Conservation (phyloP, 2,113 vertebrate genomes). For the Glaucidium brasilianum region DNA sequence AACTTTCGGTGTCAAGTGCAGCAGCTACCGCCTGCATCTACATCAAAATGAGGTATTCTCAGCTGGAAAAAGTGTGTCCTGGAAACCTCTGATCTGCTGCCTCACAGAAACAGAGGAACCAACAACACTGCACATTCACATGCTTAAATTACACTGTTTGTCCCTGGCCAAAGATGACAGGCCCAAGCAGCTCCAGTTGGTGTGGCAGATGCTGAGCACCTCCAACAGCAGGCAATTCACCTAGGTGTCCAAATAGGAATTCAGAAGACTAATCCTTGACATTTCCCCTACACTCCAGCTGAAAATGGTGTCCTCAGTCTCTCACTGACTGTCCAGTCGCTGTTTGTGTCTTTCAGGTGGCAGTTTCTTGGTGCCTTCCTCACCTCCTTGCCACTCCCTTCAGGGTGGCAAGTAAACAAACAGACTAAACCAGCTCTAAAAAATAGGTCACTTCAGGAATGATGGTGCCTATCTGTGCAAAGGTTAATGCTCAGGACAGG, state of each 20-base stretch:
- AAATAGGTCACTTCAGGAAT: neutral
- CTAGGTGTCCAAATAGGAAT: neutral
- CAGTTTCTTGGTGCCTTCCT: neutral
- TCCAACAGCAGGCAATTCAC: neutral
- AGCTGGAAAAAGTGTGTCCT: neutral
- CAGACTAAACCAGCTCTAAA: neutral
- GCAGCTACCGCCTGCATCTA: neutral
- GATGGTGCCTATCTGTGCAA: neutral
- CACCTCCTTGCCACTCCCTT: neutral
- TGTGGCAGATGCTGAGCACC: neutral
- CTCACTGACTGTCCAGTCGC: neutral
- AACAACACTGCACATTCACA: neutral
- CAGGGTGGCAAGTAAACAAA: neutral
- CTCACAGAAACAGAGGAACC: neutral
- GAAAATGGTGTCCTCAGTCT: neutral
- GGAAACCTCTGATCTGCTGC: neutral
- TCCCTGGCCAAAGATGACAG: neutral
- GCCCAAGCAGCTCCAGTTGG: neutral
- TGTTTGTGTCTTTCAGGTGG: neutral
- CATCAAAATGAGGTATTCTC: neutral
- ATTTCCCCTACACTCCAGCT: neutral
- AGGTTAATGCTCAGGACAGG: neutral
- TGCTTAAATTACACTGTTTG: neutral
- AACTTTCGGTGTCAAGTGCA: neutral
- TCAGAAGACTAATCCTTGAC: neutral